Conservation (phyloP, 2,888 invertebrate genomes). For the Megalurothrips usitatus region DNA sequence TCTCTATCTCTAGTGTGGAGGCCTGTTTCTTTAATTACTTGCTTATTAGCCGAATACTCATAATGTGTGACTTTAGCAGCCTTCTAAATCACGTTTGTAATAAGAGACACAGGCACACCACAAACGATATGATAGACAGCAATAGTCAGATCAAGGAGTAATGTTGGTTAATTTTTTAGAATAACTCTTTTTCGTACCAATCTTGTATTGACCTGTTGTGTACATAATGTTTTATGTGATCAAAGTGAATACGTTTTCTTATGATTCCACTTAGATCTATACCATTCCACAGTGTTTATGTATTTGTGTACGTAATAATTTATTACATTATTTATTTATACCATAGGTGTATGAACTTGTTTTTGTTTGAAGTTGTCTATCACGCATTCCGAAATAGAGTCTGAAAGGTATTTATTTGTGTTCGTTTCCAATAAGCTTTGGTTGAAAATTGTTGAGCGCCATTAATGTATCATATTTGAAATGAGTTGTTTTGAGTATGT, state of each 20-base stretch:
- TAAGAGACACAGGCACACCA: constrained; percentile 24
- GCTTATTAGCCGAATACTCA: constrained; percentile 12
- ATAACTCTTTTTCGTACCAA: constrained; percentile 19
- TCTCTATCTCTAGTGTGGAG: neutral
- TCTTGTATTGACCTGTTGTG: constrained; percentile 26
- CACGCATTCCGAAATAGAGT: constrained; percentile 22
- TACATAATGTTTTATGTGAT: constrained; percentile 24
- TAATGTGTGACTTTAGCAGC: constrained; percentile 5
- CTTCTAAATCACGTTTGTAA: constrained; percentile 12
- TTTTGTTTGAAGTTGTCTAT: constrained; percentile 25
- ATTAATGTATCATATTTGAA: neutral
- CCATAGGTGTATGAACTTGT: constrained; percentile 7
- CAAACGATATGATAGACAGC: constrained; percentile 7
- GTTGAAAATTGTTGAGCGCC: neutral
- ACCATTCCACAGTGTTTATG: constrained; percentile 27
- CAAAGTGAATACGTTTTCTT: constrained; percentile 1
- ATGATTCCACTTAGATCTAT: constrained; percentile 23
- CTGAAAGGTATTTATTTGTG: constrained; percentile 21
- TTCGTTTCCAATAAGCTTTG: neutral
- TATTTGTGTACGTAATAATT: constrained; percentile 30
- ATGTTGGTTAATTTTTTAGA: constrained; percentile 11
- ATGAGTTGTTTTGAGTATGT: constrained; percentile 15
- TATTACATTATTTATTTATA: constrained; percentile 20
- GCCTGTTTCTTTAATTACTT: constrained; percentile 25
- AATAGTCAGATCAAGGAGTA: neutral